These are phyloP conservation scores for Parnassius mnemosyne DNA, from an alignment of 2,888 invertebrate species.

Conservation along the genomic window DNA sequence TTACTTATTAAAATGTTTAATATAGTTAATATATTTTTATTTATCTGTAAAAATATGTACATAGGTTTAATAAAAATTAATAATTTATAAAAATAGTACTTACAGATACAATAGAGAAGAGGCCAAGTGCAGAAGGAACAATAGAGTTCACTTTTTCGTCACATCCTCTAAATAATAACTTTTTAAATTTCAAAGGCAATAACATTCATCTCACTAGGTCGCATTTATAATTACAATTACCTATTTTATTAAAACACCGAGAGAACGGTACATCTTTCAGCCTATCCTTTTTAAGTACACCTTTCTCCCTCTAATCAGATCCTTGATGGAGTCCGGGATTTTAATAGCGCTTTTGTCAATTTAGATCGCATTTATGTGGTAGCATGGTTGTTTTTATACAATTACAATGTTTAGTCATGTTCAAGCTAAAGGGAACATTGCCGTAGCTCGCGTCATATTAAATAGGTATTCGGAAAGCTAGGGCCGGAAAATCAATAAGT, in stretches of 20 bases:
- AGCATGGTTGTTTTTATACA: slow-evolving; percentile 28
- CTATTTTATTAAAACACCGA: slow-evolving; percentile 33
- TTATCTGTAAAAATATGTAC: too few species aligned
- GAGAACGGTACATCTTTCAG: slow-evolving; percentile 29
- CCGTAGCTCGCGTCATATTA: slow-evolving; percentile 30
- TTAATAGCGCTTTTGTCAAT: slow-evolving; percentile 29
- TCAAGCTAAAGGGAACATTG: slow-evolving; percentile 22
- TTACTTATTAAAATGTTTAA: too few species aligned
- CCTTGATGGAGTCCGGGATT: slow-evolving; percentile 41
- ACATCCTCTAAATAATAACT: slow-evolving; percentile 8
- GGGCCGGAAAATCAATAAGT: slow-evolving; percentile 27
- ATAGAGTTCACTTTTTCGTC: slow-evolving; percentile 12
- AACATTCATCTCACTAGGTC: slow-evolving; percentile 9
- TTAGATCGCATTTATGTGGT: slow-evolving; percentile 35
- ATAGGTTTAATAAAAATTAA: not conserved
- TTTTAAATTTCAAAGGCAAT: slow-evolving; percentile 15
- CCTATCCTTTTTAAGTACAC: slow-evolving; percentile 38
- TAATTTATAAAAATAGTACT: slow-evolving; percentile 3
- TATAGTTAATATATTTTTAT: not conserved
- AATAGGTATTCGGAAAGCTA: slow-evolving; percentile 28
- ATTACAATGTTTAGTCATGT: slow-evolving; percentile 44
- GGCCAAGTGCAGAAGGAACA: not conserved
- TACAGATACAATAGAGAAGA: slow-evolving; percentile 3
- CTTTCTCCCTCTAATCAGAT: slow-evolving; percentile 40
- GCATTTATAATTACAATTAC: slow-evolving; percentile 31